These are phyloP conservation scores for Lacanobia wlatinum DNA, from an alignment of 2,888 invertebrate species.

Conservation along the genomic window DNA sequence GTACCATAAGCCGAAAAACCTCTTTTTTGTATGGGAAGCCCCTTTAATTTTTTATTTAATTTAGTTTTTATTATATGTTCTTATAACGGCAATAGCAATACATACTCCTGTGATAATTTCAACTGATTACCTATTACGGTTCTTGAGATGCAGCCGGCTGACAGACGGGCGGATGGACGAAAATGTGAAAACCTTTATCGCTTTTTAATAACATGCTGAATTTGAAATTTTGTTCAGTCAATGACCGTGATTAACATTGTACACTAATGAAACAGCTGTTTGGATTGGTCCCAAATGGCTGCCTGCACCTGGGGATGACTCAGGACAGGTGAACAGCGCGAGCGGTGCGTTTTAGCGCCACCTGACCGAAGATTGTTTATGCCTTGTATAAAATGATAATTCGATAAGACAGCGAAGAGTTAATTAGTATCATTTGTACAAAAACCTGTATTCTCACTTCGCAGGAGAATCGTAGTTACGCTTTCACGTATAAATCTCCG, in stretches of 20 bases:
- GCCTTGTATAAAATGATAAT: not conserved
- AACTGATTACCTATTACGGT: too few species aligned
- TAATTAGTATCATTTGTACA: not conserved
- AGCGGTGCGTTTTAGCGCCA: not conserved
- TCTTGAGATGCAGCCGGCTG: too few species aligned
- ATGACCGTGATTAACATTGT: conserved; percentile 8
- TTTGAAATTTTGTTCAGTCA: conserved; percentile 13
- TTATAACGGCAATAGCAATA: too few species aligned
- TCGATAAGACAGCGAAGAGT: not conserved
- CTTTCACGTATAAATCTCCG: too few species aligned
- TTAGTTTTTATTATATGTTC: too few species aligned
- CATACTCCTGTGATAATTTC: too few species aligned
- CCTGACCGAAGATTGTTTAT: conserved; percentile 1
- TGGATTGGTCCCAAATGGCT: conserved; percentile 21
- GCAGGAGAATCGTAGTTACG: too few species aligned
- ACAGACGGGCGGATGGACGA: too few species aligned
- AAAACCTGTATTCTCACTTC: not conserved
- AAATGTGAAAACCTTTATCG: not conserved
- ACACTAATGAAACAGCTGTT: conserved; percentile 34
- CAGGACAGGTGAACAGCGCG: conserved; percentile 24
- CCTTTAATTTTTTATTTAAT: too few species aligned
- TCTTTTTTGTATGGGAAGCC: too few species aligned
- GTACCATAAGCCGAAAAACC: too few species aligned
- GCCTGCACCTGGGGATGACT: conserved; percentile 28
- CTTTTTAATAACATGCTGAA: conserved; percentile 15